Conservation (phyloP, 2,888 invertebrate species). For the Plemyria rubiginata region DNA sequence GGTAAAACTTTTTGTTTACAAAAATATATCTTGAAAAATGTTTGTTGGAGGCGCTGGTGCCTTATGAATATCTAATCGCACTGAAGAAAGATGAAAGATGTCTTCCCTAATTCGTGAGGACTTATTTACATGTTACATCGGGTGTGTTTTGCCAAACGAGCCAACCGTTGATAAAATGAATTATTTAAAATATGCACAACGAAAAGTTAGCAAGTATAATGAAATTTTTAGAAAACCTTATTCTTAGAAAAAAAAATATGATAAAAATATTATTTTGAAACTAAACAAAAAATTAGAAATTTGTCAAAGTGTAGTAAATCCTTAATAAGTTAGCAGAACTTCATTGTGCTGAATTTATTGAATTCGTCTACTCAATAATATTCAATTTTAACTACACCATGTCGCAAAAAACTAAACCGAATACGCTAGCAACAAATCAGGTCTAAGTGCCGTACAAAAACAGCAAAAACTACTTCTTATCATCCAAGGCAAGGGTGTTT, state of each 20-base stretch:
- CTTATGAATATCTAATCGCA: slow-evolving; percentile 78
- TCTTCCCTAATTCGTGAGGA: slow-evolving; percentile 69
- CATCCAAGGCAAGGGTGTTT: background rate
- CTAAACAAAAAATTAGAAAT: too few relatives aligned
- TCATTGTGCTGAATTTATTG: background rate
- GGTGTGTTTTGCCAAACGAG: slow-evolving; percentile 50
- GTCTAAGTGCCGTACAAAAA: background rate
- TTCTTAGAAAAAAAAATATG: too few relatives aligned
- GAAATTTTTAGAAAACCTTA: too few relatives aligned
- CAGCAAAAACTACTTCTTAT: background rate
- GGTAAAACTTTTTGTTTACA: slow-evolving; percentile 70
- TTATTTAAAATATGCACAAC: background rate
- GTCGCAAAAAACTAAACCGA: background rate
- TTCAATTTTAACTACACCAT: background rate
- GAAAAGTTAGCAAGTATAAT: too few relatives aligned
- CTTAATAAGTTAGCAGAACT: background rate
- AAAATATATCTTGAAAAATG: slow-evolving; percentile 63
- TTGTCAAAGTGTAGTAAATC: background rate
- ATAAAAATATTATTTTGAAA: too few relatives aligned
- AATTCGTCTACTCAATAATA: background rate
- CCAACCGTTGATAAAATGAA: slow-evolving; percentile 34
- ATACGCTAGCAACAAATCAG: background rate
- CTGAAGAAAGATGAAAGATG: slow-evolving; percentile 73
- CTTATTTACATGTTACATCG: slow-evolving; percentile 67
- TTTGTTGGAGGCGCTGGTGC: slow-evolving; percentile 53